Evolutionary conservation across 1,140 invertebrate genomes (phyloP), one percentile per base, ranked within the genome.

Genomic region (Meloidogyne chitwoodi): DNA sequence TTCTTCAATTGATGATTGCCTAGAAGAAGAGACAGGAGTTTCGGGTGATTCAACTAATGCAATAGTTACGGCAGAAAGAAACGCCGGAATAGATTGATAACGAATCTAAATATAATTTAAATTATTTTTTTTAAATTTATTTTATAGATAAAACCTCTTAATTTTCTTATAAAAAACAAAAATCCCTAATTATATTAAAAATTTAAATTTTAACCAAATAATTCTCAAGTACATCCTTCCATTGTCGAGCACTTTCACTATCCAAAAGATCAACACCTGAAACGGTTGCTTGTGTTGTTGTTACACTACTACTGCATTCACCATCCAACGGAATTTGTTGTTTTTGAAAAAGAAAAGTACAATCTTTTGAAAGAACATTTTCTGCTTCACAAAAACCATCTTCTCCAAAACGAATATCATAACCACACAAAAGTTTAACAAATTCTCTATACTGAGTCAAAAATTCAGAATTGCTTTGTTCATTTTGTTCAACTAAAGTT

Each of bases 331-430:
- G 31, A 56, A 71, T 48, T 63, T 29, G 44, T 56, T 74, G 19
- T 14, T 56, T 48, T 67, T 77, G 70, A 41, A 77, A 77, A 38
- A 65, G 66, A 38, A 77, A 77, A 14, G 64, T 44, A 56, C 74
- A 65, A 61, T 68, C 70, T 38, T 75, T 65, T 22, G 61, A 65
- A n/a, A 68, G 38, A 38, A 77, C 64, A 41, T 68, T 77, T 41
- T 72, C 71, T n/a, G 44, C 76, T 63, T 77, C 76, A 63, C 71
- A 77, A 38, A 77, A 76, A 11, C 76, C 76, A 24, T 77, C 76
- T 34, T 77, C 76, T 31, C 76, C 63, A 41, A 77, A 62, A 27
- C 67, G 64, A 14, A 77, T 56, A 5, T 77, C 63, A 67, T 77
- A 77, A 34, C 76, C 76, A 65, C 63, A 62, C 75, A 77, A 27